phyloP scores from a whole-genome alignment of 2,113 vertebrate species.

The Riparia riparia region DNA sequence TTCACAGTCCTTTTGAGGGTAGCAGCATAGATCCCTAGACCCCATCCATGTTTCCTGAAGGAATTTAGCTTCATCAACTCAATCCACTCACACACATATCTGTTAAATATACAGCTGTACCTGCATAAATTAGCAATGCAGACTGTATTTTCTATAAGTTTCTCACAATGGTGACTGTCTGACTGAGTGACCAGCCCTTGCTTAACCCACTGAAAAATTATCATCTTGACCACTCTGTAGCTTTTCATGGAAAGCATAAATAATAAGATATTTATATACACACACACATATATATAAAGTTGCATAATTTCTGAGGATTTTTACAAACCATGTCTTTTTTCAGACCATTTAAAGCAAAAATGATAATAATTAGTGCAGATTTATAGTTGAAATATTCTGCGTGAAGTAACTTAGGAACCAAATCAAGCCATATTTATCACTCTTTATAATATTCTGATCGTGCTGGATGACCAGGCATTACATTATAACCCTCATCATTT shows the following conservation, averaged over 20 bases:
- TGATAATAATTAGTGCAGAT: neutral
- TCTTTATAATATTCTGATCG: neutral
- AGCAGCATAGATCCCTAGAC: neutral
- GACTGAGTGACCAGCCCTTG: neutral
- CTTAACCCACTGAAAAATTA: neutral
- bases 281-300: rapidly evolving
- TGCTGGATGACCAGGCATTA: neutral
- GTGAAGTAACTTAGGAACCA: neutral
- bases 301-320: neutral
- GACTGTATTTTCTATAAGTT: neutral
- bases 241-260: neutral
- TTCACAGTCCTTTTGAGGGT: neutral
- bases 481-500: neutral
- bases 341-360: neutral
- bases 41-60: neutral
- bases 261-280: neutral
- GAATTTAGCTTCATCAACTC: neutral
- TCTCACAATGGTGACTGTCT: neutral
- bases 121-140: neutral
- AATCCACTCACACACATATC: neutral
- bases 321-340: neutral
- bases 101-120: neutral
- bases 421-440: neutral
- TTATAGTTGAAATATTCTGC: neutral
- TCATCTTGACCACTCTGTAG: neutral